These are phyloP conservation scores for Illadopsis cleaveri DNA, from an alignment of 2,113 vertebrate genomes.

Conservation along the genomic window DNA sequence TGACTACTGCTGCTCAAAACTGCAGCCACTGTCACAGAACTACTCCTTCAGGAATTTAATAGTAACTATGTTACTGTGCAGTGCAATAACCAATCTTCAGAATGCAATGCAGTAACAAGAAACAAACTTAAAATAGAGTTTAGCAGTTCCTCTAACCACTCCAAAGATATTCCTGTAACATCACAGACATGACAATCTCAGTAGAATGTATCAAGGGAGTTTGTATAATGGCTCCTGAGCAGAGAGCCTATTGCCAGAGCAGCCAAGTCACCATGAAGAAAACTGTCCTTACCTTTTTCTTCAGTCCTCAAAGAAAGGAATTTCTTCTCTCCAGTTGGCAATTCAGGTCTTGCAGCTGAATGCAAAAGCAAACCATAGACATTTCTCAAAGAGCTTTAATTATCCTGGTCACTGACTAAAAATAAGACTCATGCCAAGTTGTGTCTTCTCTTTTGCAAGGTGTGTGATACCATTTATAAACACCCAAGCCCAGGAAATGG, in stretches of 20 bases:
- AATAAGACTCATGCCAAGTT: not conserved
- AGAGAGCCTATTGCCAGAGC: not conserved
- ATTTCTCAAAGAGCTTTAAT: slow-evolving; percentile 15
- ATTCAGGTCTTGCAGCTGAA: slow-evolving; percentile 85
- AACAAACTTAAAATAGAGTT: not conserved
- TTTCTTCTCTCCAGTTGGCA: slow-evolving; percentile 81
- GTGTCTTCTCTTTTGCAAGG: not conserved
- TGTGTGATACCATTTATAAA: not conserved
- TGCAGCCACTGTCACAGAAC: not conserved
- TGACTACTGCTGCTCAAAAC: not conserved
- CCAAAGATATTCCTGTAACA: not conserved
- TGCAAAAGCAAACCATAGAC: slow-evolving; percentile 20
- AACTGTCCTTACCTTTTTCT: slow-evolving; percentile 81
- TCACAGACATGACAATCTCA: not conserved
- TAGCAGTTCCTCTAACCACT: not conserved
- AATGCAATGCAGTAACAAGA: not conserved
- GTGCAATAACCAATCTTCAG: not conserved
- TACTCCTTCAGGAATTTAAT: not conserved
- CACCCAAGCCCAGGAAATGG: not conserved
- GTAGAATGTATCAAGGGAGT: not conserved
- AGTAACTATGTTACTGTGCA: not conserved
- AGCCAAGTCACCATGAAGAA: not conserved
- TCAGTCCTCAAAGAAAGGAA: slow-evolving; percentile 74
- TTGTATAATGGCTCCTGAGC: not conserved
- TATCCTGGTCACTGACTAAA: slow-evolving; percentile 2